Evolutionary conservation across 2,113 vertebrate species (phyloP), one percentile per base, ranked within the genome.

Genomic region (Heterocephalus glaber): DNA sequence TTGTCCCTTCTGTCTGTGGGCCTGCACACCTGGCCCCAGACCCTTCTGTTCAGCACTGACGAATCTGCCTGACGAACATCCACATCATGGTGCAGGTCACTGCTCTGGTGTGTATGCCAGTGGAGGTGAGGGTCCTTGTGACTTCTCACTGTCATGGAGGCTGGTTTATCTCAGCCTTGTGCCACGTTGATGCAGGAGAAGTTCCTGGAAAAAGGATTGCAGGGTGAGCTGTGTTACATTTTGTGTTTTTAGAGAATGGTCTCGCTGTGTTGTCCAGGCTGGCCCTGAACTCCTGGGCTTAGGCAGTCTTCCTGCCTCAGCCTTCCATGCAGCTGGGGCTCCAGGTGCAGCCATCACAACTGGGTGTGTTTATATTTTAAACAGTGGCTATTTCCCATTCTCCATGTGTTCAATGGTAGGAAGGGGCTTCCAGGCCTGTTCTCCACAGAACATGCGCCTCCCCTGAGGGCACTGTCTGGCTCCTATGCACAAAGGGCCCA

Each of bases 181-280:
- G 13, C 16, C 1, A 16, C 7, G 0, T 16, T 1, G 26, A 70
- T 26, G 19, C 2, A 49, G 81, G 41, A 30, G 35, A 47, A n/a
- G 19, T 54, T 61, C 47, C 54, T 79, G 4, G 49, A 28, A 41
- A 61, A 44, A 38, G 44, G 61, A 22, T 13, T 49, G 8, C 33
- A 35, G 7, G 5, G n/a, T 41, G 38, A 63, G 22, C 52, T 52
- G 49, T 11, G 17, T 54, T 41, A 54, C 4, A 56, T 41, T 33
- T 54, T 16, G 20, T 60, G 24, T 54, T 68, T 10, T 66, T 33
- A 28, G 54, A 26, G 26, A 30, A 56, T 14, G 66, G n/a, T 87
- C 14, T 24, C 11, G 5, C 24, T 56, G 7, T 70, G 26, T 41
- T 87, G n/a, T 16, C 66, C 49, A 72, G 49, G 24, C 35, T 70